Conservation (phyloP, 1,140 invertebrate genomes). For the Temnothorax nylanderi region DNA sequence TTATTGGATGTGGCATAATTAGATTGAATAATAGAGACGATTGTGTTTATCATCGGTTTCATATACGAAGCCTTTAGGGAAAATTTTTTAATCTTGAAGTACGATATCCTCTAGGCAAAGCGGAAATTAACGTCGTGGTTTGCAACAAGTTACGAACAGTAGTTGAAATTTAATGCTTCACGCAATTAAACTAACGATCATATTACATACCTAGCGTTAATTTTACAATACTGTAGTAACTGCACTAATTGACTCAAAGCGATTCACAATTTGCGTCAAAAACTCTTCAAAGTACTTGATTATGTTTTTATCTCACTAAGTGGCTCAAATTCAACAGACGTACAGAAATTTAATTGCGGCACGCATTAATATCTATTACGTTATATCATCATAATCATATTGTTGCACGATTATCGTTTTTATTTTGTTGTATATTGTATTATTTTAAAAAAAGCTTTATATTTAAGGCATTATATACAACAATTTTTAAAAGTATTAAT, state of each 20-base stretch:
- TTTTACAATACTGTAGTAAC: background rate
- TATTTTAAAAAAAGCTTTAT: background rate
- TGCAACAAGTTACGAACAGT: background rate
- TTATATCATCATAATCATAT: background rate
- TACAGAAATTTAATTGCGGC: background rate
- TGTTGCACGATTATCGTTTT: background rate
- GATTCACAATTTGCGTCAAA: background rate
- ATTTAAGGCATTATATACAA: background rate
- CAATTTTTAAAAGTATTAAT: background rate
- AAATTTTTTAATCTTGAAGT: background rate
- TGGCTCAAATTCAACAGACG: background rate
- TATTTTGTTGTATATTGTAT: background rate
- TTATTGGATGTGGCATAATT: background rate
- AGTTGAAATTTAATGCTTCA: background rate
- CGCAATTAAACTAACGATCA: conserved; percentile 9
- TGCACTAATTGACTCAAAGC: background rate
- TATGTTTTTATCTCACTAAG: background rate
- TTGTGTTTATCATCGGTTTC: background rate
- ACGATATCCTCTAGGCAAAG: background rate
- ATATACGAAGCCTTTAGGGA: background rate
- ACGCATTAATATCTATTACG: background rate
- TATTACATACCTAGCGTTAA: background rate
- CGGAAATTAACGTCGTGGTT: background rate
- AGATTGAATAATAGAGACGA: background rate
- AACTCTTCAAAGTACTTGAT: background rate